Conservation (phyloP, 2,888 invertebrate species). For the Eudemis profundana region DNA sequence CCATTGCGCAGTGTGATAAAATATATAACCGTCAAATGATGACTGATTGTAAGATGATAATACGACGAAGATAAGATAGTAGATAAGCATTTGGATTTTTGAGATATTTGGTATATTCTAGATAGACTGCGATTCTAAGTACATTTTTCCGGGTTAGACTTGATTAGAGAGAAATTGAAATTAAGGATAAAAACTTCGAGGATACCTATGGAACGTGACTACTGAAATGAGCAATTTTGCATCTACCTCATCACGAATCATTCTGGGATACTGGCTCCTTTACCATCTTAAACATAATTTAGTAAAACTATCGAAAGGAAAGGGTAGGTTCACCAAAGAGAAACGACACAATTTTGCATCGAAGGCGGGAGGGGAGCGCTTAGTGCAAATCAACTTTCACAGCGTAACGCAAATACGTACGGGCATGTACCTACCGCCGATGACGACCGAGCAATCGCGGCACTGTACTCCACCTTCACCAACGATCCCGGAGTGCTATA, state of each 20-base stretch:
- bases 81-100: slow-evolving; percentile 14
- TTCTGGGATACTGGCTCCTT: not conserved
- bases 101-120: not conserved
- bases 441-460: slow-evolving; percentile 57
- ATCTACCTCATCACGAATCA: not conserved
- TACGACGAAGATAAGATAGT: not conserved
- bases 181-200: too few relatives aligned
- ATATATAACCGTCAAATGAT: slow-evolving; percentile 27
- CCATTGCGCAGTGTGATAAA: slow-evolving; percentile 30
- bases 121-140: not conserved
- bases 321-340: slow-evolving; percentile 44
- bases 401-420: slow-evolving; percentile 56
- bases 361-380: slow-evolving; percentile 54
- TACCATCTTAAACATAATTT: not conserved
- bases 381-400: slow-evolving; percentile 78
- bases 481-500: slow-evolving; percentile 55
- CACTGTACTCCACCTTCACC: slow-evolving; percentile 52
- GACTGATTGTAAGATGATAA: slow-evolving; percentile 31
- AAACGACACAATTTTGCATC: slow-evolving; percentile 52
- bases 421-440: slow-evolving; percentile 42
- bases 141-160: too few relatives aligned
- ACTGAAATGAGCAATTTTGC: too few relatives aligned
- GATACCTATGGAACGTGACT: too few relatives aligned
- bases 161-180: too few relatives aligned
- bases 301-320: not conserved